Base-by-base conservation (phyloP, 2,113 vertebrate species). In the Caranx melampygus region DNA sequence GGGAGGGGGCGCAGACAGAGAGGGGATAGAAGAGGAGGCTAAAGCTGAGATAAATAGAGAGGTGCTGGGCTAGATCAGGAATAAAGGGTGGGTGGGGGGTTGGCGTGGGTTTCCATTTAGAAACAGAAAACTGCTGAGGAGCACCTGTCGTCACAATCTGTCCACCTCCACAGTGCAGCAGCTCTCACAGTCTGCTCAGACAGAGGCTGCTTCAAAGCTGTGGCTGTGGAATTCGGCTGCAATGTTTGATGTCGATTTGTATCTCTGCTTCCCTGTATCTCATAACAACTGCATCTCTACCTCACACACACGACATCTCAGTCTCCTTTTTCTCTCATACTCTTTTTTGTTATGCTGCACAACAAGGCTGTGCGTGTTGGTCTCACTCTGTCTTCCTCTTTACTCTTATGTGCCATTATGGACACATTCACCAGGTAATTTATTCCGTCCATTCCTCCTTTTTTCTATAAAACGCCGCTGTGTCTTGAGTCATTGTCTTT, bases 61-160 rank as follows among this genome's bases (percentile, higher is more conserved):
- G 55, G 64, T 55, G 62, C 75, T 78, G 62, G 5, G 52, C 45
- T 59, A 45, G 68, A 81, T 79, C 40, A 72, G 77, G 77, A 82
- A 70, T 62, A 72, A 82, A 73, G 62, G 9, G 55, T 75, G 71
- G 79, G 78, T 74, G 85, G 84, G 79, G 26, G 51, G 66, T 51
- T 87, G 83, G 90, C 75, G 37, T 80, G 76, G 64, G 71, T 76
- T 85, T 76, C 54, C 75, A 78, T 83, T 87, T 85, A 78, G 83
- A 85, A 72, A 63, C 18, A 79, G 88, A 87, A 79, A 87, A 75
- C 89, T 84, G 90, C 90, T 69, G 91, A 87, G 91, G 77, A 78
- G 84, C 92, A 92, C 93, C 92, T 93, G 91, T 87, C 88, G 60
- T 74, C 77, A 76, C 90, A 88, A 90, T 93, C 91, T 92, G 92